phyloP scores from a whole-genome alignment of 2,888 invertebrate species.

The Tromatobia lineatoria region DNA sequence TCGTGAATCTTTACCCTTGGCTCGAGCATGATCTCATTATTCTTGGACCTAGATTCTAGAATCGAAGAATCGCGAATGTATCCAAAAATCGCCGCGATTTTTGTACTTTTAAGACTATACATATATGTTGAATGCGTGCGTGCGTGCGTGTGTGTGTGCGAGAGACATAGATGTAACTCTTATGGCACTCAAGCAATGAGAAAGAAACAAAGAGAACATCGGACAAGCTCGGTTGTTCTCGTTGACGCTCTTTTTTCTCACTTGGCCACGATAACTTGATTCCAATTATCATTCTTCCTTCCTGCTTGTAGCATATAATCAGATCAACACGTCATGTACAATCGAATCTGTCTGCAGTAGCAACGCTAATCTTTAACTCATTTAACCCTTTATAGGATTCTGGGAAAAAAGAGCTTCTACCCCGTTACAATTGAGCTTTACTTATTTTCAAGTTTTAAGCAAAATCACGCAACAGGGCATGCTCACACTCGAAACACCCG shows the following conservation, averaged over 20 bases:
- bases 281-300: not conserved
- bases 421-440: not conserved
- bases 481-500: too few relatives aligned
- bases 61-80: constrained; percentile 17
- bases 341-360: not conserved
- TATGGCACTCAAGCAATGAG: not conserved
- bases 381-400: not conserved
- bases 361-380: constrained; percentile 5
- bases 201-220: not conserved
- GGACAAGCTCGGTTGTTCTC: too few relatives aligned
- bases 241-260: not conserved
- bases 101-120: not conserved
- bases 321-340: not conserved
- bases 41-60: constrained; percentile 43
- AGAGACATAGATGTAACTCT: not conserved
- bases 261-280: too few relatives aligned
- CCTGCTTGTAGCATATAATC: not conserved
- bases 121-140: not conserved
- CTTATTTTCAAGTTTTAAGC: not conserved
- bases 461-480: too few relatives aligned
- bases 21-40: constrained; percentile 64
- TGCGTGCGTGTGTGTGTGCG: not conserved
- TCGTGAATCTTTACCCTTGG: constrained; percentile 23
- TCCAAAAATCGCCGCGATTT: constrained; percentile 11
- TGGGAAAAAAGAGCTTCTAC: not conserved